A percentile compares a stretch with the other conserved stretches of the same genome.
phyloP scores from a whole-genome alignment of 2,113 vertebrate species.

The Prionailurus viverrinus region DNA sequence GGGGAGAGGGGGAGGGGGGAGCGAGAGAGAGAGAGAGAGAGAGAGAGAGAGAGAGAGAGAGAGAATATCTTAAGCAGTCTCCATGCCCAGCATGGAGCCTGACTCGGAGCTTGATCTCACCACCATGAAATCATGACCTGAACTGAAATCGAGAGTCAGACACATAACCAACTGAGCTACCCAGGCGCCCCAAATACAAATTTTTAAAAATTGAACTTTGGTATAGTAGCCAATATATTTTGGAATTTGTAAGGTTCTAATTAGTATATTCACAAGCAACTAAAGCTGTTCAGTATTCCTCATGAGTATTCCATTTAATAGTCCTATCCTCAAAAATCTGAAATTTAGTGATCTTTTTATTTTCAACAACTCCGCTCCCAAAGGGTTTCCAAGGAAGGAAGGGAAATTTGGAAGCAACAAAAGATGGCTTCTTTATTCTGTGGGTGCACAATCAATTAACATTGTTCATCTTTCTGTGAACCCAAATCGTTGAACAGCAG shows the following conservation, averaged over 20 bases:
- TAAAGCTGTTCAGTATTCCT: not conserved
- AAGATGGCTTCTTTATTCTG: not conserved
- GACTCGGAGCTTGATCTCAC: too few species aligned
- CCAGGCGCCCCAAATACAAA: not conserved
- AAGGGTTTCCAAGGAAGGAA: not conserved
- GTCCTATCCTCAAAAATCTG: not conserved
- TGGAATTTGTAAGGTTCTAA: conserved; percentile 4
- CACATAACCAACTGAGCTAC: too few species aligned
- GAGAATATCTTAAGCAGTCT: too few species aligned
- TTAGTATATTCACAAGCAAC: not conserved
- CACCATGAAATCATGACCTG: too few species aligned
- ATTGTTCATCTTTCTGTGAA: not conserved
- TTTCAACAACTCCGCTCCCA: not conserved
- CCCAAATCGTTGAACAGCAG: not conserved
- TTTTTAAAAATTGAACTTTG: not conserved
- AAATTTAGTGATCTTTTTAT: not conserved
- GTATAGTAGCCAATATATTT: not conserved
- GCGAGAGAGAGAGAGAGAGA: too few species aligned
- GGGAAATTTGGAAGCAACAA: not conserved
- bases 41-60: too few species aligned
- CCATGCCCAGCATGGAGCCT: too few species aligned
- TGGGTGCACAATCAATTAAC: not conserved
- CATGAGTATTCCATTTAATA: not conserved
- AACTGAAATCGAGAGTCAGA: too few species aligned
- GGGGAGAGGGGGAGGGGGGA: too few species aligned